Percentiles rank a stretch among this genome's conserved stretches.
phyloP scores from a whole-genome alignment of 1,140 invertebrate species.

The Araneus ventricosus region DNA sequence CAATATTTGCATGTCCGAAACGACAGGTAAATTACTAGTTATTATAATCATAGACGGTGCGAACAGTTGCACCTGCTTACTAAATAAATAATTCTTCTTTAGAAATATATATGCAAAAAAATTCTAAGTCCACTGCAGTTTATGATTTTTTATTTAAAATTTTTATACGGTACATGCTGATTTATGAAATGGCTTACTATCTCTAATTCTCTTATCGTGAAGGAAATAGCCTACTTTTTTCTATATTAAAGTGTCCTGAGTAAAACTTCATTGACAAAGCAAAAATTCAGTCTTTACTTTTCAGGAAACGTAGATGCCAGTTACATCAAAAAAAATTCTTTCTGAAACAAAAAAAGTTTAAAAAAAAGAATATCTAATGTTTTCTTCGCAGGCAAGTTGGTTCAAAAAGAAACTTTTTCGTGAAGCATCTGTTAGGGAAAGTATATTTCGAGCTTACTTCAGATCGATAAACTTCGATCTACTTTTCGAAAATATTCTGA shows the following conservation, averaged over 20 bases:
- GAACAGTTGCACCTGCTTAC: too few species aligned
- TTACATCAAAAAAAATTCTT: not conserved
- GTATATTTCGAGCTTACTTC: not conserved
- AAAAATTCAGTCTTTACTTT: not conserved
- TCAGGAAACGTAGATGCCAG: not conserved
- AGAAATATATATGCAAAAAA: too few species aligned
- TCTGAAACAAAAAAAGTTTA: not conserved
- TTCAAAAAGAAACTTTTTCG: constrained; percentile 23
- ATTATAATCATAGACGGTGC: too few species aligned
- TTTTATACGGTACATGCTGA: too few species aligned
- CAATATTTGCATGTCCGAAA: too few species aligned
- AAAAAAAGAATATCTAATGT: constrained; percentile 3
- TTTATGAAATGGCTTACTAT: too few species aligned
- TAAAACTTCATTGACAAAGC: not conserved
- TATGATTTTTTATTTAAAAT: too few species aligned
- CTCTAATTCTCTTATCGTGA: too few species aligned
- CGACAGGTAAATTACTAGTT: too few species aligned
- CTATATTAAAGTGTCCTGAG: not conserved
- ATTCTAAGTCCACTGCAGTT: too few species aligned
- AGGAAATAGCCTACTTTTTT: not conserved
- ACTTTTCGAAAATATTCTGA: constrained; percentile 6
- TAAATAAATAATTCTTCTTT: too few species aligned
- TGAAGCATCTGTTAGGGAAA: constrained; percentile 26
- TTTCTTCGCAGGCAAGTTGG: constrained; percentile 24
- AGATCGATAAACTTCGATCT: constrained; percentile 14